A percentile compares a stretch with the other conserved stretches of the same genome.
Evolutionary conservation across 2,888 invertebrate species (phyloP).

Genomic region (Callinectes sapidus): DNA sequence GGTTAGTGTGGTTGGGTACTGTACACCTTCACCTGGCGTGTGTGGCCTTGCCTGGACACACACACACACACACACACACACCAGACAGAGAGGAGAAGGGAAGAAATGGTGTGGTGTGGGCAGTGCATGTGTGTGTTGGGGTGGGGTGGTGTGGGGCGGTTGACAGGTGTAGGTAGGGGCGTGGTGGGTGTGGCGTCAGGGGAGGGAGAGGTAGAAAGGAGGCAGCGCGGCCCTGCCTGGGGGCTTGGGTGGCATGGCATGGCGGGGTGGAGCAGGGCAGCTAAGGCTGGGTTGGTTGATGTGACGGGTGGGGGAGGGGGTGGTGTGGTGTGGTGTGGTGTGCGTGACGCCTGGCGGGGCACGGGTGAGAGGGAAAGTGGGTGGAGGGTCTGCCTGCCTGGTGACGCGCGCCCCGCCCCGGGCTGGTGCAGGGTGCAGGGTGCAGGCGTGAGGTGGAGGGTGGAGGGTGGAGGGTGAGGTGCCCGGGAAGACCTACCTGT

Average conservation of each 20-base stretch:
- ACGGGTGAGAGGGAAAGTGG: conserved; percentile 25
- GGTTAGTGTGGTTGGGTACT: conserved; percentile 24
- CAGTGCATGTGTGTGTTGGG: not conserved
- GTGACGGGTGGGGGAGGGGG: too few species aligned
- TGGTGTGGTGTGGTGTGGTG: not conserved
- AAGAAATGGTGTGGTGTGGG: not conserved
- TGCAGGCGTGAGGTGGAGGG: not conserved
- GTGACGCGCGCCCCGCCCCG: not conserved
- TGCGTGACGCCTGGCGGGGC: conserved; percentile 24
- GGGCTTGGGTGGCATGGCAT: not conserved
- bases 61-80: conserved; percentile 33
- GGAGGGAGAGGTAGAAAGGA: not conserved
- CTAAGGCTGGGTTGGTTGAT: not conserved
- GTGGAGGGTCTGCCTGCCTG: not conserved
- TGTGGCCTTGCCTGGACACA: conserved; percentile 10
- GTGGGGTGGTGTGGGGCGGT: not conserved
- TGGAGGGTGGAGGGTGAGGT: not conserved
- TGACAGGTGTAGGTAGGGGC: not conserved
- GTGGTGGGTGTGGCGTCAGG: not conserved
- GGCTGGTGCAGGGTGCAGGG: not conserved
- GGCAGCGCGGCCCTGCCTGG: not conserved
- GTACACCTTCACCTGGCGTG: conserved; percentile 24
- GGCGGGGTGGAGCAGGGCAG: not conserved
- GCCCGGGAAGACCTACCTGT: conserved; percentile 22
- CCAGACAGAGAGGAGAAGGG: not conserved